phyloP scores from a whole-genome alignment of 2,113 vertebrate species.

The Labeo catla region DNA sequence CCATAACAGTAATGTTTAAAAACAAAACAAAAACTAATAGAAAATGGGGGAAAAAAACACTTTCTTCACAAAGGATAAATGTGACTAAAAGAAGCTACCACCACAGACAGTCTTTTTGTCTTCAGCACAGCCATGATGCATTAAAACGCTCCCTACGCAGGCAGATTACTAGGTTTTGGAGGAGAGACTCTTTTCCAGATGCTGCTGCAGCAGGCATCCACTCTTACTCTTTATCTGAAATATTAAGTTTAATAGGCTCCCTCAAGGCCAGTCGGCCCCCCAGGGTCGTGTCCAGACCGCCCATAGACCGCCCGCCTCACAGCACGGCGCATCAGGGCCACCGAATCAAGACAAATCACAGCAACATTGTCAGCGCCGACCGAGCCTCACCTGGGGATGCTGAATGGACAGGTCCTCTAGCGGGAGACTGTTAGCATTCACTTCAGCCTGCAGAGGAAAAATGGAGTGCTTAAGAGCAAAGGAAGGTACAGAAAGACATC shows the following conservation, averaged over 20 bases:
- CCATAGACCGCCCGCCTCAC: slow-evolving; percentile 18
- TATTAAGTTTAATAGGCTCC: slow-evolving; percentile 69
- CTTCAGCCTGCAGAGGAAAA: slow-evolving; percentile 73
- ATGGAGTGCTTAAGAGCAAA: slow-evolving; percentile 9
- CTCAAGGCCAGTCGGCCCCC: slow-evolving; percentile 49
- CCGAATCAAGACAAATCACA: slow-evolving; percentile 70
- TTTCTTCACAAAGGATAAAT: neutral
- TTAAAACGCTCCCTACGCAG: neutral
- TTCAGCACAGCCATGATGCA: neutral
- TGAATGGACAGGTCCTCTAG: slow-evolving; percentile 83
- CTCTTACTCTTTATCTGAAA: slow-evolving; percentile 63
- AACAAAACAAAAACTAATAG: neutral
- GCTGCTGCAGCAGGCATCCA: neutral
- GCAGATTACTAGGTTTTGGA: neutral
- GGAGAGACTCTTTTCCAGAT: neutral
- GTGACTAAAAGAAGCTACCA: neutral
- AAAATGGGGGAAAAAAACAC: neutral
- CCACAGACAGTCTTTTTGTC: neutral
- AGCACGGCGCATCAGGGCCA: slow-evolving; percentile 63
- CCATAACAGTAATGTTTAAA: neutral
- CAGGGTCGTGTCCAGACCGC: slow-evolving; percentile 44
- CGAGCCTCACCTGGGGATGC: slow-evolving; percentile 80
- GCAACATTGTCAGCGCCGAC: slow-evolving; percentile 40
- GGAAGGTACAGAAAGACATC: slow-evolving; percentile 22
- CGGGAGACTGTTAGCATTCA: slow-evolving; percentile 78